Evolutionary conservation across 1,140 invertebrate genomes (phyloP).

Genomic region (Musca domestica): DNA sequence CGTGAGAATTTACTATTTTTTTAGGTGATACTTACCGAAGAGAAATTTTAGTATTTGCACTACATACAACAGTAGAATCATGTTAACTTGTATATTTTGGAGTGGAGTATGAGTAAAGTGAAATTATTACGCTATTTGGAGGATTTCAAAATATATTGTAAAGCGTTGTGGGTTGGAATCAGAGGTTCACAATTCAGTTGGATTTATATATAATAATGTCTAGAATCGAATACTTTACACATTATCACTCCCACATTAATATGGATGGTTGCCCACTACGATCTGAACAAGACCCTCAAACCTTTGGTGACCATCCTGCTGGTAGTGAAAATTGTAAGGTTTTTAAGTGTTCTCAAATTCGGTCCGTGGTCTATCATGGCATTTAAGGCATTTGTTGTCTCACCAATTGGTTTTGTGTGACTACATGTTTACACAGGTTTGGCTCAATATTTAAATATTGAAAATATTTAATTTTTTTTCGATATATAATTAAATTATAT

Average conservation of each 20-base stretch:
- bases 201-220: constrained; percentile 92
- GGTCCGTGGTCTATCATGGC: constrained; percentile 75
- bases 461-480: constrained; percentile 30
- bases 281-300: constrained; percentile 72
- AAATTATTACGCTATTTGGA: too few relatives aligned
- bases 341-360: constrained; percentile 63
- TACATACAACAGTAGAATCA: too few relatives aligned
- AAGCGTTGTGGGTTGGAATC: constrained; percentile 92
- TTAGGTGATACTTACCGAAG: too few relatives aligned
- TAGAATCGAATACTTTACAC: constrained; percentile 92
- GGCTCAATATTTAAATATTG: constrained; percentile 67
- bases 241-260: constrained; percentile 85
- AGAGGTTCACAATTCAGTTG: constrained; percentile 94
- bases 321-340: constrained; percentile 67
- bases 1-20: too few relatives aligned
- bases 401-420: constrained; percentile 59
- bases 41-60: too few relatives aligned
- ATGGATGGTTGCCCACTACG: constrained; percentile 89
- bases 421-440: constrained; percentile 75
- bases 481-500: not conserved
- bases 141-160: too few relatives aligned
- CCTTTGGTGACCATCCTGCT: constrained; percentile 73
- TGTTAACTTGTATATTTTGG: too few relatives aligned
- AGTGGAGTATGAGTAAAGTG: too few relatives aligned
- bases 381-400: constrained; percentile 71